Base-by-base conservation (phyloP, 1,140 invertebrate species). In the Drosophila auraria region DNA sequence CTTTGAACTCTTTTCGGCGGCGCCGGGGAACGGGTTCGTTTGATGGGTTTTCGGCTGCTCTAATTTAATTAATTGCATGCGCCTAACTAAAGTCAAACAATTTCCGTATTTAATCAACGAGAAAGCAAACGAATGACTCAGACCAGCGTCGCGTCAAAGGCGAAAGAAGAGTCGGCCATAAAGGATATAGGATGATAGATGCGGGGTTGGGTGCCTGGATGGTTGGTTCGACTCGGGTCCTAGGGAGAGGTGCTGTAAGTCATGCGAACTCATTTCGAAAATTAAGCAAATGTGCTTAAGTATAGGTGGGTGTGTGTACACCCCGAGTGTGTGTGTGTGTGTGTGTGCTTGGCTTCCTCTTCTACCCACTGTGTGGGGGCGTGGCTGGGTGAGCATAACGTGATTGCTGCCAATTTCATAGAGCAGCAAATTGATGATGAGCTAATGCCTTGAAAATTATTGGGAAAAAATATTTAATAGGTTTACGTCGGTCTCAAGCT, bases 21-120 rank as follows among this genome's bases (percentile, higher is more conserved):
- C 11, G 12, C 11, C 11, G 36, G 36, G 33, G 30, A 6, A 54
- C 17, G 54, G 44, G 27, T 44, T 59, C 36, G 60, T 81, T 66
- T 77, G 63, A 81, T 73, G 61, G 56, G 33, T 62, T 68, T 61
- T 76, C 63, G 64, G 62, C 64, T 57, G 62, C 49, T 61, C 78
- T 90, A 90, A 90, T 89, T 89, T 80, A 82, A 82, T 90, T 90
- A 90, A 90, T 90, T 80, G 82, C 71, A 80, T 86, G 78, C 75
- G 79, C 54, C 82, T 79, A 82, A 87, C 78, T 78, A 69, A 84
- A 86, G 82, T 68, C 79, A 82, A 90, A 82, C 82, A 82, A 80
- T 86, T 90, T 86, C 73, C 68, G 76, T 82, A 90, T 86, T 90
- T 90, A 90, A 86, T 86, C 86, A 90, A 82, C 64, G 78, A 68